These are phyloP conservation scores for Drosophila parabipectinata DNA, from an alignment of 1,140 invertebrate species.

Conservation along the genomic window DNA sequence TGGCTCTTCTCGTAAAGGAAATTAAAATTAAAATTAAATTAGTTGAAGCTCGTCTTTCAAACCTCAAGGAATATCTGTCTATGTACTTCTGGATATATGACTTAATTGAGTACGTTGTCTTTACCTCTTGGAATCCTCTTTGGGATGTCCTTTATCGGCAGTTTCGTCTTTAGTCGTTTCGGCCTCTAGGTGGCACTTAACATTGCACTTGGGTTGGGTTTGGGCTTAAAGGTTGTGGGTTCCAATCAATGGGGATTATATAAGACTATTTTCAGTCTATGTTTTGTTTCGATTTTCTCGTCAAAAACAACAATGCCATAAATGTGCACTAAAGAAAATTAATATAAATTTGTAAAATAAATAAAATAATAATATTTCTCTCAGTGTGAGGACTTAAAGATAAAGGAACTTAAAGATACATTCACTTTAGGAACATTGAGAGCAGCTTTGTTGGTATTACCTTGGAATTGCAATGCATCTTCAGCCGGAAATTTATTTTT, in stretches of 20 bases:
- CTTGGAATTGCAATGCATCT: slow-evolving; percentile 1
- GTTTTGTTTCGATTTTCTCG: slow-evolving; percentile 16
- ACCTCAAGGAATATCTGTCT: too few species aligned
- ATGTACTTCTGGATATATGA: not conserved
- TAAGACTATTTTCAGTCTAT: slow-evolving; percentile 61
- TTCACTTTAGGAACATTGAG: slow-evolving; percentile 1
- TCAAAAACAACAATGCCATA: not conserved
- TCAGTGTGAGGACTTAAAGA: too few species aligned
- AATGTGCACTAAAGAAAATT: not conserved
- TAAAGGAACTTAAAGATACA: not conserved
- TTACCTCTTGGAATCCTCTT: slow-evolving; percentile 1
- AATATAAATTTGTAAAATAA: not conserved
- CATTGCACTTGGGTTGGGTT: slow-evolving; percentile 27
- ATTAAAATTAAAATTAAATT: not conserved
- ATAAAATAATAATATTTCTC: too few species aligned
- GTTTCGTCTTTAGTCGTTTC: not conserved
- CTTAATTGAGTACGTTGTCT: slow-evolving; percentile 15
- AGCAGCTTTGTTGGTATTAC: slow-evolving; percentile 1
- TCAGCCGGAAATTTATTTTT: not conserved
- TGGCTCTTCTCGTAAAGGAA: not conserved
- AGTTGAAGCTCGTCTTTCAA: too few species aligned
- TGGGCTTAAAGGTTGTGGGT: slow-evolving; percentile 7
- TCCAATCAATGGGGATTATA: slow-evolving; percentile 73
- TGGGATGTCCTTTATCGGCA: slow-evolving; percentile 15
- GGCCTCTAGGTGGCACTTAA: slow-evolving; percentile 15